A percentile compares a stretch with the other conserved stretches of the same genome.
phyloP scores from a whole-genome alignment of 2,797 vertebrate species.

The Mormyrops attenuatus region DNA sequence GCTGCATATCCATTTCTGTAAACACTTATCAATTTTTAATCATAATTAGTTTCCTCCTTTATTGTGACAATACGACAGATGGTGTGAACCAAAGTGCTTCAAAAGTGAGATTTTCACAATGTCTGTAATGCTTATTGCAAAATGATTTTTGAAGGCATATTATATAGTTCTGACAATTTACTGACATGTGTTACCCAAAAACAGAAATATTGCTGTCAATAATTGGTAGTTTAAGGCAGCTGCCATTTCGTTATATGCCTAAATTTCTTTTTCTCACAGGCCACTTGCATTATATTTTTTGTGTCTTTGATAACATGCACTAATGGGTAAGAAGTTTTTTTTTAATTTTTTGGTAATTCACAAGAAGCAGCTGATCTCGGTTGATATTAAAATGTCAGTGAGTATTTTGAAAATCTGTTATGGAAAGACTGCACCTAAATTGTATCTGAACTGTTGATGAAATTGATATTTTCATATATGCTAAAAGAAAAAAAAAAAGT shows the following conservation, averaged over 20 bases:
- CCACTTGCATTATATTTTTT: background rate
- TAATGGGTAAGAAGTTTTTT: background rate
- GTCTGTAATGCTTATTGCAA: background rate
- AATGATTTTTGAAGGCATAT: background rate
- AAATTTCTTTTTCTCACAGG: background rate
- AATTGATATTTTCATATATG: background rate
- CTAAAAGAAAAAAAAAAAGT: background rate
- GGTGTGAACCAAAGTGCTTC: background rate
- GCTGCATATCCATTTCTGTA: background rate
- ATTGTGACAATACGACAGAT: background rate
- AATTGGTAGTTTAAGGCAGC: background rate
- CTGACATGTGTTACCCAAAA: background rate
- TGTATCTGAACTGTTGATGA: background rate
- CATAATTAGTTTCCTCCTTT: background rate
- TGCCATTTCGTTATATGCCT: background rate
- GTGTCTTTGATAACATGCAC: background rate
- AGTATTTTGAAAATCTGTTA: background rate
- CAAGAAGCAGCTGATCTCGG: background rate
- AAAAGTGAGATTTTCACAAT: background rate
- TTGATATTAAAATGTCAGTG: background rate
- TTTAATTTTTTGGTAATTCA: background rate
- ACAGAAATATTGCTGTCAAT: background rate
- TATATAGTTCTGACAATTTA: background rate
- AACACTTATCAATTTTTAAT: background rate
- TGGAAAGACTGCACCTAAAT: background rate